Percentiles rank a stretch among this genome's conserved stretches.
phyloP scores from a whole-genome alignment of 2,797 vertebrate species.

The Pangasius mekongensis region DNA sequence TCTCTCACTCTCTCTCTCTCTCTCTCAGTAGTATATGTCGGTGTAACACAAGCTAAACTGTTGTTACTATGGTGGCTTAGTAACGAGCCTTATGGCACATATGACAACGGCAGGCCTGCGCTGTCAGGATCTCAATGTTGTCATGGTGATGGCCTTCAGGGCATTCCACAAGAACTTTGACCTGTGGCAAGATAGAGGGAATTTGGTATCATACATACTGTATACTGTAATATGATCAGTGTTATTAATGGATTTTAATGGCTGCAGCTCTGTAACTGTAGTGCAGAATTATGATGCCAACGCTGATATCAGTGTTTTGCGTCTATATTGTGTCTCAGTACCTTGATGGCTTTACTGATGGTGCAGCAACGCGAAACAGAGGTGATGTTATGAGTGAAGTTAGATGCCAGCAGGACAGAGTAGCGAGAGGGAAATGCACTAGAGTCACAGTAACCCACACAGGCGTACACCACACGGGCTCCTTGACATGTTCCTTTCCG shows the following conservation, averaged over 20 bases:
- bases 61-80: conserved; percentile 63
- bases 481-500: conserved; percentile 81
- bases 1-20: neutral
- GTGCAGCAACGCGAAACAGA: conserved; percentile 88
- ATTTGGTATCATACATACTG: neutral
- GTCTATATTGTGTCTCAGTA: conserved; percentile 31
- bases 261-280: neutral
- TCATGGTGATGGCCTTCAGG: conserved; percentile 72
- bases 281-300: neutral
- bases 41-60: conserved; percentile 8
- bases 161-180: conserved; percentile 86
- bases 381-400: conserved; percentile 88
- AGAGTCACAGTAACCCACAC: conserved; percentile 90
- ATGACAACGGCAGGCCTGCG: conserved; percentile 85
- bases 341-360: conserved; percentile 79
- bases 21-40: neutral
- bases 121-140: conserved; percentile 84
- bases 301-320: neutral
- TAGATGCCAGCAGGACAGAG: conserved; percentile 85
- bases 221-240: neutral
- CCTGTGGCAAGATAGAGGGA: conserved; percentile 65
- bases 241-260: neutral
- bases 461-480: conserved; percentile 81
- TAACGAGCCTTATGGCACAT: conserved; percentile 87
- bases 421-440: conserved; percentile 89